Percentiles rank a stretch among this genome's conserved stretches.
phyloP scores from a whole-genome alignment of 2,797 vertebrate genomes.

The Leuciscus waleckii region DNA sequence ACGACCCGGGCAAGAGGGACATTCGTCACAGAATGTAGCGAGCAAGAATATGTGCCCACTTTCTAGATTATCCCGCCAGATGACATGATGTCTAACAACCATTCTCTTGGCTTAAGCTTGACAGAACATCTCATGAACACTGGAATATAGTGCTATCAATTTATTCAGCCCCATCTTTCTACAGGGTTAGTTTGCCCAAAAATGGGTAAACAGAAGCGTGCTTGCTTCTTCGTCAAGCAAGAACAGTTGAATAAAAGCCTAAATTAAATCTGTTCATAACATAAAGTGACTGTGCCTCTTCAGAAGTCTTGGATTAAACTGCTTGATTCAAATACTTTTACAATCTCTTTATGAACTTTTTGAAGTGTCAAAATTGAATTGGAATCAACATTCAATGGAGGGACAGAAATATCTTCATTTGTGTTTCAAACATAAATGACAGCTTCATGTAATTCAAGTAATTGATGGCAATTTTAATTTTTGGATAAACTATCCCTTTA shows the following conservation, averaged over 20 bases:
- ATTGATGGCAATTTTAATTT: background rate
- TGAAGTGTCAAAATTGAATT: too few relatives aligned
- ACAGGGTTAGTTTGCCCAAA: background rate
- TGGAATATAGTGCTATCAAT: background rate
- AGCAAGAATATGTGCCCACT: slow-evolving; percentile 11
- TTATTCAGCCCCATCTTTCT: background rate
- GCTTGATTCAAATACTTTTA: background rate
- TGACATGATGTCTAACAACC: slow-evolving; percentile 16
- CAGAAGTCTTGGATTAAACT: background rate
- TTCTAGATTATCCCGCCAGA: background rate
- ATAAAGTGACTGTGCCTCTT: too few relatives aligned
- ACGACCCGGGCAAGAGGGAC: background rate
- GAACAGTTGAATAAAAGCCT: background rate
- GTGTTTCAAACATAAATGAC: background rate
- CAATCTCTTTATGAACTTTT: background rate
- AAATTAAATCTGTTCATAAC: background rate
- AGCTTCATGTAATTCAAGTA: too few relatives aligned
- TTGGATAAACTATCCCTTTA: background rate
- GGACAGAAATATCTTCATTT: background rate
- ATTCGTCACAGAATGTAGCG: slow-evolving; percentile 14
- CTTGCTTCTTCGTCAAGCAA: background rate
- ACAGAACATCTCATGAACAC: background rate
- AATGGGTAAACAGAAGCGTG: background rate
- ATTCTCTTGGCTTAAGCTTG: background rate
- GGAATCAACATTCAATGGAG: background rate